These are phyloP conservation scores for Emydocephalus ijimae DNA, from an alignment of 2,113 vertebrate genomes.

Conservation along the genomic window DNA sequence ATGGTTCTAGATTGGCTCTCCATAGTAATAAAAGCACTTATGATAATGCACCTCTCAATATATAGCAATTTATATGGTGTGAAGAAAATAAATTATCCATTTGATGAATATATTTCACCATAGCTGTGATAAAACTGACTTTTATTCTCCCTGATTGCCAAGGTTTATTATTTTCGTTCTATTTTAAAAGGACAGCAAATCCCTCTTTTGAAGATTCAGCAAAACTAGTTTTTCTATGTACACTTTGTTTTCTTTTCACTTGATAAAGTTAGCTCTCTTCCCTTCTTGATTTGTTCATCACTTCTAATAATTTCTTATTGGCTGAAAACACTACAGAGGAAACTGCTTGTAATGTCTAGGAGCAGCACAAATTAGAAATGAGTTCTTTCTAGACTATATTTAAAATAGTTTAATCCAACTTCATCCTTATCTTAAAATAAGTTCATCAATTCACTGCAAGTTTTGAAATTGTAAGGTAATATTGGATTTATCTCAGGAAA, in stretches of 20 bases:
- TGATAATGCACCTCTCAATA: background rate
- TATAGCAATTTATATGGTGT: background rate
- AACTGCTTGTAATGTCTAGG: background rate
- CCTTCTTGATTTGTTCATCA: background rate
- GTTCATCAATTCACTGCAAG: background rate
- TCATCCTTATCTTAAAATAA: background rate
- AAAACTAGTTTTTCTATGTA: background rate
- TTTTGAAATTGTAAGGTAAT: background rate
- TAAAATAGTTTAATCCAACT: background rate
- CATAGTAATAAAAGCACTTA: background rate
- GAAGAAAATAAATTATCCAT: background rate
- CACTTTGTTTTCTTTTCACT: background rate
- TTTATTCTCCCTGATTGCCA: background rate
- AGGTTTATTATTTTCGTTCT: background rate
- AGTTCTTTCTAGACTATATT: background rate
- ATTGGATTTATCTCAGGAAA: background rate
- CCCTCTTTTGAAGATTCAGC: background rate
- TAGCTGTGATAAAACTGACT: background rate
- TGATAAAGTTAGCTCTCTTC: background rate
- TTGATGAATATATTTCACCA: background rate
- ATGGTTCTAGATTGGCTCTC: background rate
- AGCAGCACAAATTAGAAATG: background rate
- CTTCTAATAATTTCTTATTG: background rate
- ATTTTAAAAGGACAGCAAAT: background rate
- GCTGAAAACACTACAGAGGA: background rate